phyloP scores from a whole-genome alignment of 2,797 vertebrate genomes.

The Pseudochirops cupreus region DNA sequence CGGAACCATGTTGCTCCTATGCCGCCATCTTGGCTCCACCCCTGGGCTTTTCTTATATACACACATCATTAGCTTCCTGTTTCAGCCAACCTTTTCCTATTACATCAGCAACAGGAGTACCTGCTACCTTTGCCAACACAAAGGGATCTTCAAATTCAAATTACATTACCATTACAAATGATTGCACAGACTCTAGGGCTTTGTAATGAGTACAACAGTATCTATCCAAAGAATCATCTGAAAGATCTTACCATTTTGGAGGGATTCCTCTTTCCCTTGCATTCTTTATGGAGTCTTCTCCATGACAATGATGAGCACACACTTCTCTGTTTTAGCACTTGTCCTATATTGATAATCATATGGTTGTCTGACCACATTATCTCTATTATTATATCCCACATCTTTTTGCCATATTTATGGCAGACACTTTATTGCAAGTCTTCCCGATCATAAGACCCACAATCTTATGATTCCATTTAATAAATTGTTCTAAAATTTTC shows the following conservation, averaged over 20 bases:
- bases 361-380: background rate
- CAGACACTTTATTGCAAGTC: background rate
- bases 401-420: background rate
- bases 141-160: too few species aligned
- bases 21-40: too few species aligned
- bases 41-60: too few species aligned
- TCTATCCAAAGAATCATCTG: background rate
- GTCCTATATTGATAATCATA: background rate
- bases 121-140: too few species aligned
- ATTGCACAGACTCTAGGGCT: background rate
- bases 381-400: background rate
- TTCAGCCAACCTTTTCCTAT: too few species aligned
- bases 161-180: background rate
- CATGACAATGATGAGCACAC: background rate
- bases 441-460: background rate
- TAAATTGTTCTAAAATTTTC: background rate
- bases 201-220: background rate
- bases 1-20: too few species aligned
- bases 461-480: background rate
- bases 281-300: background rate
- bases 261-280: background rate
- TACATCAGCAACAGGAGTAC: too few species aligned
- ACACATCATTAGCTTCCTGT: too few species aligned
- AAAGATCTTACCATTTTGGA: background rate
- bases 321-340: background rate